A percentile compares a stretch with the other conserved stretches of the same genome.
phyloP scores from a whole-genome alignment of 2,797 vertebrate genomes.

The Manis crassicaudata region DNA sequence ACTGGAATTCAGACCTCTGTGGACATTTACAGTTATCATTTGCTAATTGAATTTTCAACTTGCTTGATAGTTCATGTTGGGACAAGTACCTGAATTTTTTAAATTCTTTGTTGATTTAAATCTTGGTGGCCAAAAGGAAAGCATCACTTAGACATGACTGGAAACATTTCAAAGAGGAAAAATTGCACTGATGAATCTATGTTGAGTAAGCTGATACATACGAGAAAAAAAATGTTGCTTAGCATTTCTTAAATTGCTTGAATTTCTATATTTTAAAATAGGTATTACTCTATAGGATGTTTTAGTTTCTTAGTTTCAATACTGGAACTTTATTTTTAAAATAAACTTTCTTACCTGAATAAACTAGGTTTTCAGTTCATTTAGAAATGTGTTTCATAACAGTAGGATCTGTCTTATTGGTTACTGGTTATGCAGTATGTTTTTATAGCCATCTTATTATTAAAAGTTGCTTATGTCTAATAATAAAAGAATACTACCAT shows the following conservation, averaged over 20 bases:
- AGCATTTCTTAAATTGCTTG: neutral
- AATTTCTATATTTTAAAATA: neutral
- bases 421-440: neutral
- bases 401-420: neutral
- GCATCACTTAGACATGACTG: neutral
- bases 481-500: neutral
- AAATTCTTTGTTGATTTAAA: neutral
- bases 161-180: neutral
- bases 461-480: neutral
- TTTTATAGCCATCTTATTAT: neutral
- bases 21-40: neutral
- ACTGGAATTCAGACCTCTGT: neutral
- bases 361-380: neutral
- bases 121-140: neutral
- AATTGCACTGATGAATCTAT: neutral
- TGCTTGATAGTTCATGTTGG: neutral
- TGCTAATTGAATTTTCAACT: neutral
- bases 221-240: neutral
- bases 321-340: neutral
- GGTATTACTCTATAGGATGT: neutral
- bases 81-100: neutral
- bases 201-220: neutral
- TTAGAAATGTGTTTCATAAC: neutral
- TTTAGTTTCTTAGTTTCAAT: neutral
- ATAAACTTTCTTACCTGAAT: neutral